phyloP scores from a whole-genome alignment of 2,113 vertebrate genomes.

The Brevimyrus niger region DNA sequence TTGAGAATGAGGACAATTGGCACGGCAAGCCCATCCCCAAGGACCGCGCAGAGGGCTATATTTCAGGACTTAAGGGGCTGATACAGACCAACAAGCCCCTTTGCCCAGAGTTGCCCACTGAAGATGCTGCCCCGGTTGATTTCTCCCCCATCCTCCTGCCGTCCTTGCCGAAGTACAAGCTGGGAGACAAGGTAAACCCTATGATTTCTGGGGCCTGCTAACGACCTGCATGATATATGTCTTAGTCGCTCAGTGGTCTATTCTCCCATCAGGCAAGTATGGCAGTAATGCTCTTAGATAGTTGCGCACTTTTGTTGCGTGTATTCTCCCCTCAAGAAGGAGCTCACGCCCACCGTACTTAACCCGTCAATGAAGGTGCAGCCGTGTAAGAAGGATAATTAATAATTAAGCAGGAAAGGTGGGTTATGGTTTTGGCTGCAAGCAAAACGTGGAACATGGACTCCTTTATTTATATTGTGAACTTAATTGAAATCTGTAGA shows the following conservation, averaged over 20 bases:
- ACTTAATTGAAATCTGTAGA: too few species aligned
- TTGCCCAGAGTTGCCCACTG: constrained; percentile 54
- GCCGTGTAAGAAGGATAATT: too few species aligned
- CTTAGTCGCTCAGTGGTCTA: neutral
- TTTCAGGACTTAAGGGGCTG: constrained; percentile 59
- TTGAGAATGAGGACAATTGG: constrained; percentile 75
- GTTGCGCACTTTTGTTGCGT: neutral
- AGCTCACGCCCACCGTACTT: too few species aligned
- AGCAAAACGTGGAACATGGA: too few species aligned
- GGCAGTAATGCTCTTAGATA: neutral
- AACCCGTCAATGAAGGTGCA: too few species aligned
- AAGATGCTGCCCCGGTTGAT: constrained; percentile 53
- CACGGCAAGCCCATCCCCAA: constrained; percentile 76
- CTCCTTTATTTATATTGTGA: too few species aligned
- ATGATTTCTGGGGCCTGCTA: neutral
- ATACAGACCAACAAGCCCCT: constrained; percentile 63
- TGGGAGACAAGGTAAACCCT: constrained; percentile 67
- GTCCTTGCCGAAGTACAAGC: constrained; percentile 57
- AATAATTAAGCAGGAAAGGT: too few species aligned
- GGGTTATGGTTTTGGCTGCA: too few species aligned
- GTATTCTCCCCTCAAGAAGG: neutral
- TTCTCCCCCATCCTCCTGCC: constrained; percentile 49
- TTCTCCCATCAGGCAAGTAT: neutral
- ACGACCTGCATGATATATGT: neutral
- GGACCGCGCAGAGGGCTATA: constrained; percentile 58